phyloP scores from a whole-genome alignment of 2,797 vertebrate genomes.

The Alauda arvensis region DNA sequence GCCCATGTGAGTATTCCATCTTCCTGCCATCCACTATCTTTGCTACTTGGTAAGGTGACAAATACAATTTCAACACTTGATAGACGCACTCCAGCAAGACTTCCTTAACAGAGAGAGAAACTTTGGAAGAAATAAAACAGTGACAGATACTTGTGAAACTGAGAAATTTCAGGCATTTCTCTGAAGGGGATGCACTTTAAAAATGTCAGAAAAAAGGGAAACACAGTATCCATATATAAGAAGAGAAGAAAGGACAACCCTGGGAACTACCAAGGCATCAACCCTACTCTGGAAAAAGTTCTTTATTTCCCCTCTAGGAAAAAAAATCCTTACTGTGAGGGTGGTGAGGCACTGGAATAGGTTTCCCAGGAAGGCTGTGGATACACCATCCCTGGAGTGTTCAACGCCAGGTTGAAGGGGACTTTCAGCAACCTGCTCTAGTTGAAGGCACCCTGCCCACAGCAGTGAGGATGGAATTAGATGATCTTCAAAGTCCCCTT shows the following conservation, averaged over 20 bases:
- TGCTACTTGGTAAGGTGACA: background rate
- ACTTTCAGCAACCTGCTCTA: background rate
- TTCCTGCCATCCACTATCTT: background rate
- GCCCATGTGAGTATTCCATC: background rate
- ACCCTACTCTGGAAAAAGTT: background rate
- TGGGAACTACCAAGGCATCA: fast-evolving
- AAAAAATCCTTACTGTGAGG: background rate
- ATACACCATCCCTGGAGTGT: background rate
- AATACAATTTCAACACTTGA: background rate
- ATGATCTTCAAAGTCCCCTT: background rate
- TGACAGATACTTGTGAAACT: background rate
- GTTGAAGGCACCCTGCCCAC: background rate
- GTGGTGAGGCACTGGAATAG: background rate
- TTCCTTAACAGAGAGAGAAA: background rate
- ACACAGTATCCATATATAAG: background rate
- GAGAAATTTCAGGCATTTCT: background rate
- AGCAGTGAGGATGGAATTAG: background rate
- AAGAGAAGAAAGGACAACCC: background rate
- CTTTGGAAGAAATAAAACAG: background rate
- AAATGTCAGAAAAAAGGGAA: background rate
- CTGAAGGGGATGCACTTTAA: background rate
- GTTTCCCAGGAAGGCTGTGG: background rate
- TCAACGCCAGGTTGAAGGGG: background rate
- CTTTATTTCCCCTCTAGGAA: background rate
- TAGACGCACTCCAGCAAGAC: background rate